Evolutionary conservation across 2,797 vertebrate species (phyloP).

Genomic region (Sebastes cheni): DNA sequence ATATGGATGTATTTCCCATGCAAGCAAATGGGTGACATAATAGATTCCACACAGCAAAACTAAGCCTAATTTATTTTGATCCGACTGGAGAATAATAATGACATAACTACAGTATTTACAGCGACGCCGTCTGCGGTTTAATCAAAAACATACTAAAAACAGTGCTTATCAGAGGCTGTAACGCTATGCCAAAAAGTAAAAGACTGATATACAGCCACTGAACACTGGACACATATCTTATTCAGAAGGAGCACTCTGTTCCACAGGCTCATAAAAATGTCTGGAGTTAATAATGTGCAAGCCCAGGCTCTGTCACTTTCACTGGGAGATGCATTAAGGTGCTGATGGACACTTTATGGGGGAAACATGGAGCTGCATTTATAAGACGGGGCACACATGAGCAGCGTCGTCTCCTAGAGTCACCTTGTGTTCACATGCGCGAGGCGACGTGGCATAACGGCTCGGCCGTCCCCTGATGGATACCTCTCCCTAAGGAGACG

Average conservation of each 20-base stretch:
- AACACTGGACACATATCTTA: conserved; percentile 66
- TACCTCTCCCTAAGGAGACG: conserved; percentile 65
- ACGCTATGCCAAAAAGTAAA: conserved; percentile 37
- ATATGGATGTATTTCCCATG: conserved; percentile 59
- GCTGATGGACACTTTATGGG: conserved; percentile 78
- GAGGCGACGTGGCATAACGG: conserved; percentile 55
- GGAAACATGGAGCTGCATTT: conserved; percentile 76
- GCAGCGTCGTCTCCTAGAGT: conserved; percentile 54
- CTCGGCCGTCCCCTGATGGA: conserved; percentile 65
- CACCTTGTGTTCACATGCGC: conserved; percentile 75
- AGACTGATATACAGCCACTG: conserved; percentile 40
- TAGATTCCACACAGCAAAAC: conserved; percentile 36
- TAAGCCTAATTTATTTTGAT: conserved; percentile 43
- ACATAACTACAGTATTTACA: conserved; percentile 29
- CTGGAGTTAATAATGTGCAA: conserved; percentile 77
- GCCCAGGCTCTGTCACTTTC: conserved; percentile 71
- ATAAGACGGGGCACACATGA: conserved; percentile 56
- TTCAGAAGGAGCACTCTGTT: conserved; percentile 72
- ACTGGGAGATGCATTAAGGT: conserved; percentile 73
- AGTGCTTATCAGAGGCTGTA: conserved; percentile 18
- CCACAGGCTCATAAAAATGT: conserved; percentile 74
- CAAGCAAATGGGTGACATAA: conserved; percentile 41
- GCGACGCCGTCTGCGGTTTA: background rate
- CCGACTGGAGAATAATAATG: conserved; percentile 25
- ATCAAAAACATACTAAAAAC: conserved; percentile 31